Evolutionary conservation across 53 echinoderm and acorn worm species (phyloP).

Genomic region (Henricia sp.): DNA sequence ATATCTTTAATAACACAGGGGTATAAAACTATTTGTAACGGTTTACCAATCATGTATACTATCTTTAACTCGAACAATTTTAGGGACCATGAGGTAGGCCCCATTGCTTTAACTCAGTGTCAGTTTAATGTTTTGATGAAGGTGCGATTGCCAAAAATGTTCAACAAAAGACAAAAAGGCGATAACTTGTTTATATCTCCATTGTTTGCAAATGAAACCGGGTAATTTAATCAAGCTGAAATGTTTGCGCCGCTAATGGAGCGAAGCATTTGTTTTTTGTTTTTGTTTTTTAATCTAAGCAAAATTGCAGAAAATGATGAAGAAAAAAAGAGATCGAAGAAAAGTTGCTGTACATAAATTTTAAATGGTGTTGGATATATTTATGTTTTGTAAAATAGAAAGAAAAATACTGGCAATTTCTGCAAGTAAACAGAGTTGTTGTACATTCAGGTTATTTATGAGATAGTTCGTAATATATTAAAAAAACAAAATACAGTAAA

Average conservation of each 20-base stretch:
- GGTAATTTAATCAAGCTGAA: no score
- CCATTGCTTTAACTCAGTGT: no score
- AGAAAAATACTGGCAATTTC: constrained; percentile 44
- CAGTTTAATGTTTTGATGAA: no score
- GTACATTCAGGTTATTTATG: constrained; percentile 64
- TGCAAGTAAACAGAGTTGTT: constrained; percentile 58
- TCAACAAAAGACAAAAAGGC: no score
- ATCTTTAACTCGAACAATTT: no score
- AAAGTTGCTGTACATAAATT: constrained; percentile 43
- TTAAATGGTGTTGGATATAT: constrained; percentile 61
- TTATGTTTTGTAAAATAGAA: constrained; percentile 64
- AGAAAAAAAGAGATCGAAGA: not conserved
- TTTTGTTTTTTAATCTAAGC: constrained; percentile 45
- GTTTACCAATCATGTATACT: no score
- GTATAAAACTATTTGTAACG: no score
- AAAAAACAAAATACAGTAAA: constrained; percentile 37
- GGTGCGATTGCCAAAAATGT: no score
- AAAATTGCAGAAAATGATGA: not conserved
- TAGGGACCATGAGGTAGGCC: no score
- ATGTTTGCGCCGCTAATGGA: no score
- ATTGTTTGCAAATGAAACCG: constrained; percentile 37
- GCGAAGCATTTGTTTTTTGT: not conserved
- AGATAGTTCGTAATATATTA: constrained; percentile 65
- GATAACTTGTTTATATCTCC: no score
- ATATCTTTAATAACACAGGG: no score